phyloP scores from a whole-genome alignment of 2,888 invertebrate genomes.

The Mantis religiosa region DNA sequence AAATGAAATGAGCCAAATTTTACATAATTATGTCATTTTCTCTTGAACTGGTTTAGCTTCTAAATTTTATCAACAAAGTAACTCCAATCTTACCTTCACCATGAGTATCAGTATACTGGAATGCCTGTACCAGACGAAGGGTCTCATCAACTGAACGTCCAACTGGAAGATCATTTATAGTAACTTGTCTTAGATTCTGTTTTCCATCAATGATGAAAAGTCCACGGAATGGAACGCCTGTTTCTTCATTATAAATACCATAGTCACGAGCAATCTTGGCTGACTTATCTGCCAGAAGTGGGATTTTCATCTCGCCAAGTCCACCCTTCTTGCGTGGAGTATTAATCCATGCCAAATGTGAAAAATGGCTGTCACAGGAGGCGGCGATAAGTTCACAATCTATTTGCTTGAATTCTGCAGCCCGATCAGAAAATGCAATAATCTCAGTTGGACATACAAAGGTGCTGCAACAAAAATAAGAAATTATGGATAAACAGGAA shows the following conservation, averaged over 20 bases:
- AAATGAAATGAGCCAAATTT: neutral
- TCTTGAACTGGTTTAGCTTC: neutral
- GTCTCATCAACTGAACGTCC: slow-evolving; percentile 92
- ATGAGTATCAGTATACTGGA: slow-evolving; percentile 91
- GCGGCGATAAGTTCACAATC: slow-evolving; percentile 84
- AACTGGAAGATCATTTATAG: slow-evolving; percentile 95
- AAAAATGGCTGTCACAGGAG: slow-evolving; percentile 95
- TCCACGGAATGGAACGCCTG: slow-evolving; percentile 90
- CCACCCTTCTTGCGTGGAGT: slow-evolving; percentile 93
- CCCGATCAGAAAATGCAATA: slow-evolving; percentile 92
- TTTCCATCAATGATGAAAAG: slow-evolving; percentile 71
- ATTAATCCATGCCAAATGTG: slow-evolving; percentile 95
- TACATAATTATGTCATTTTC: neutral
- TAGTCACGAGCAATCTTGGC: slow-evolving; percentile 80
- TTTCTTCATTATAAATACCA: slow-evolving; percentile 86
- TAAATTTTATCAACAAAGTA: neutral
- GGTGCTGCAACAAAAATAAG: slow-evolving; percentile 44
- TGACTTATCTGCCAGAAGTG: slow-evolving; percentile 89
- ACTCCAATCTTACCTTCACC: slow-evolving; percentile 61
- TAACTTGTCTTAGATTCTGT: slow-evolving; percentile 87
- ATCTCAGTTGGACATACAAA: slow-evolving; percentile 80
- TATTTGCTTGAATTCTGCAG: slow-evolving; percentile 75
- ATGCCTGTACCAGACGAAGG: slow-evolving; percentile 89
- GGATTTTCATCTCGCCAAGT: slow-evolving; percentile 90
- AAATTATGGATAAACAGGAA: neutral